A percentile compares a stretch with the other conserved stretches of the same genome.
These are phyloP conservation scores for Tetramorium simillimum DNA, from an alignment of 1,140 invertebrate species.

Conservation along the genomic window DNA sequence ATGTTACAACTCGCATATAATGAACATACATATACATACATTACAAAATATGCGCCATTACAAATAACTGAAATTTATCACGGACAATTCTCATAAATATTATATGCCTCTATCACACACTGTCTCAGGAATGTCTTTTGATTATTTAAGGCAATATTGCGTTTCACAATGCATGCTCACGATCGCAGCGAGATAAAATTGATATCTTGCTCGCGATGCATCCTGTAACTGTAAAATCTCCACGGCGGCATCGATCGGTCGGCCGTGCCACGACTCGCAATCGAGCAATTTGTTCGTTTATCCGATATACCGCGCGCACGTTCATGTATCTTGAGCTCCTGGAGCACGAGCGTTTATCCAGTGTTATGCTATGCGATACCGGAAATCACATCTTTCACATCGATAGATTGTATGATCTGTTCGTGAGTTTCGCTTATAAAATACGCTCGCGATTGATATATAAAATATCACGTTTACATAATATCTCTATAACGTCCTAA, in stretches of 20 bases:
- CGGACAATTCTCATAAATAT: not conserved
- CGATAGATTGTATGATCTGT: not conserved
- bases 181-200: conserved; percentile 22
- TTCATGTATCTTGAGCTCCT: conserved; percentile 14
- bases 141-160: conserved; percentile 6
- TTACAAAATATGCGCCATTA: not conserved
- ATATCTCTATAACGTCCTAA: not conserved
- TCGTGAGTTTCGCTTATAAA: not conserved
- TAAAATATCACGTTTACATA: not conserved
- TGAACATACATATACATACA: not conserved
- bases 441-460: not conserved
- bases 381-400: conserved; percentile 21
- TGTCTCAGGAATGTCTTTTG: not conserved
- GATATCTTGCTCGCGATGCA: conserved; percentile 29
- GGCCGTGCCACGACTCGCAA: conserved; percentile 31
- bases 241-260: conserved; percentile 14
- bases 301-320: not conserved
- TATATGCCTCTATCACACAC: not conserved
- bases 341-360: conserved; percentile 19
- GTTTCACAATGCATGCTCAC: conserved; percentile 22
- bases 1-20: not conserved
- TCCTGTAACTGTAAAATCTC: conserved; percentile 40
- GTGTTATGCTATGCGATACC: conserved; percentile 1
- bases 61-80: conserved; percentile 13
- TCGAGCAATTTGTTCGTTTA: conserved; percentile 45